phyloP scores from a whole-genome alignment of 1,140 invertebrate species.

The Matsumurasca onukii region DNA sequence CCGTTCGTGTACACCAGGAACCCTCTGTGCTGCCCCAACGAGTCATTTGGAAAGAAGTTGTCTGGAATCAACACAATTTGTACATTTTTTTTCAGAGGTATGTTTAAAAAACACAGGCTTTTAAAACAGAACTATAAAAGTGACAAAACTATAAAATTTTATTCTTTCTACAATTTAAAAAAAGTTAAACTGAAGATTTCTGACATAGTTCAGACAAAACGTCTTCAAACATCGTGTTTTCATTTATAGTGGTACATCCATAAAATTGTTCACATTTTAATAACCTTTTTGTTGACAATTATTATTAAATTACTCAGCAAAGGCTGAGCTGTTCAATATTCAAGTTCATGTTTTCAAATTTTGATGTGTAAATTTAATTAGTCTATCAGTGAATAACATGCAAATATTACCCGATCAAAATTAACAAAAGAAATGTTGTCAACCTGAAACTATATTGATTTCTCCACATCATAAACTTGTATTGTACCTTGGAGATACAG shows the following conservation, averaged over 20 bases:
- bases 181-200: too few relatives aligned
- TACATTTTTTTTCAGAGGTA: neutral
- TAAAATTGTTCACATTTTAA: too few relatives aligned
- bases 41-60: neutral
- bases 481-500: neutral
- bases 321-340: neutral
- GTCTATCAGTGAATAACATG: neutral
- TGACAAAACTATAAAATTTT: neutral
- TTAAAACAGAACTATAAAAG: neutral
- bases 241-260: too few relatives aligned
- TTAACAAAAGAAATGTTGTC: neutral
- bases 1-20: constrained; percentile 47
- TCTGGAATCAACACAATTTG: neutral
- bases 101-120: neutral
- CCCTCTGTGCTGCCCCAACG: constrained; percentile 5
- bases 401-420: neutral
- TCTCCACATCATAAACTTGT: neutral
- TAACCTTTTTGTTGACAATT: neutral
- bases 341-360: too few relatives aligned
- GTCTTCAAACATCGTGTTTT: too few relatives aligned
- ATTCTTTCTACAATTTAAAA: too few relatives aligned
- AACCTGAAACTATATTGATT: neutral
- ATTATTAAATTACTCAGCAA: neutral
- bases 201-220: too few relatives aligned
- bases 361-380: too few relatives aligned